Base-by-base conservation (phyloP, 2,113 vertebrate genomes). In the Oncorhynchus mykiss region DNA sequence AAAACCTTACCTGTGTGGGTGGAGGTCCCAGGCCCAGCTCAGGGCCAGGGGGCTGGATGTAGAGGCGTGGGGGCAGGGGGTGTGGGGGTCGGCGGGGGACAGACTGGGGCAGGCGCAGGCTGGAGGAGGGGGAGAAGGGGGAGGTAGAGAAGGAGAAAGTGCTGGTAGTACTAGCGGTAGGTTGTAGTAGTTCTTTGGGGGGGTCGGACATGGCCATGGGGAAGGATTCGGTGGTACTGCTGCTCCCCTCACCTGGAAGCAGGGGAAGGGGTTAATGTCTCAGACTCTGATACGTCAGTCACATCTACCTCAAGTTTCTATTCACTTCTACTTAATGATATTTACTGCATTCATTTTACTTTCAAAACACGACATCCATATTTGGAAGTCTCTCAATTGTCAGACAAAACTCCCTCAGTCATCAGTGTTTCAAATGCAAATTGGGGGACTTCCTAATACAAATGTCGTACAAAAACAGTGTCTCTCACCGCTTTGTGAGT, bases 1-100 rank as follows among this genome's bases (percentile, higher is more conserved):
- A 5, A 4, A 9, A 20, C 3, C 9, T 31, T 73, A 96, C 97
- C 96, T 98, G 97, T 67, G 94, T 91, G 25, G 95, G 96, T 0
- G 92, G 93, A 6, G 97, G 97, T 27, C 51, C 20, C 59, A 22
- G n/a, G 59, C 97, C 97, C 67, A 99, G 88, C 67, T 99, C 98
- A 29, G 95, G 95, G 22, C 96, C 95, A 2, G 97, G 95, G 24
- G 97, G 96, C 9, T 98, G 97, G 80, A 99, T 99, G 70, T 97
- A 96, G 24, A 99, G 93, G 14, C 97, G 92, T 0, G 97, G 98
- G 2, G 97, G 98, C 24, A 98, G 94, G 0, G 95, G 93, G 81
- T 98, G 97, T 0, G 96, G 95, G 0, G 95, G 96, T 20, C 96
- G 92, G 2, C 96, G 92, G 0, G 96, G 96, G 1, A 18, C 51